Conservation (phyloP, 2,797 vertebrate species). For the Onychomys leucogaster region DNA sequence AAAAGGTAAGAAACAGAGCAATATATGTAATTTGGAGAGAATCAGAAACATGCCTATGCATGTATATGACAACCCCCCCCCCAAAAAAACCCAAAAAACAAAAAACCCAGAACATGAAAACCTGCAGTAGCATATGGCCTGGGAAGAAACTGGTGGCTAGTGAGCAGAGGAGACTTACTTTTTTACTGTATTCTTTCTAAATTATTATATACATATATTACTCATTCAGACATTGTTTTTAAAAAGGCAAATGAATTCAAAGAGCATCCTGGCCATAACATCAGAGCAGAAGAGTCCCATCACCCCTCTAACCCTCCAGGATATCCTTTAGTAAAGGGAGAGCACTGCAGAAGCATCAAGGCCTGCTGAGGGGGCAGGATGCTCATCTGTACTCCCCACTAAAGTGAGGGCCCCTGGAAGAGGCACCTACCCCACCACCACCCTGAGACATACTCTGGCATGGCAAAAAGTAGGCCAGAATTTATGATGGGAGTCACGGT, state of each 20-base stretch:
- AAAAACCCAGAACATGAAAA: neutral
- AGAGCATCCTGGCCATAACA: neutral
- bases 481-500: neutral
- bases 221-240: neutral
- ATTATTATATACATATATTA: neutral
- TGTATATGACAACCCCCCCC: neutral
- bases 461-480: neutral
- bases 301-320: neutral
- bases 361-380: neutral
- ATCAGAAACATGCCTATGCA: neutral
- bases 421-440: neutral
- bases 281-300: neutral
- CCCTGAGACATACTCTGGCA: neutral
- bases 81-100: neutral
- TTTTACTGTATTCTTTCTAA: slow-evolving; percentile 7
- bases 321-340: neutral
- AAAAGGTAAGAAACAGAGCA: neutral
- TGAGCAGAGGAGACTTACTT: neutral
- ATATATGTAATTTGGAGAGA: neutral
- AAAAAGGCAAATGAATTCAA: slow-evolving; percentile 1
- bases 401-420: neutral
- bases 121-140: neutral
- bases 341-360: neutral
- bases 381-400: neutral
- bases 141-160: neutral